phyloP scores from a whole-genome alignment of 2,888 invertebrate species.

The Ichneumoninae sp. region DNA sequence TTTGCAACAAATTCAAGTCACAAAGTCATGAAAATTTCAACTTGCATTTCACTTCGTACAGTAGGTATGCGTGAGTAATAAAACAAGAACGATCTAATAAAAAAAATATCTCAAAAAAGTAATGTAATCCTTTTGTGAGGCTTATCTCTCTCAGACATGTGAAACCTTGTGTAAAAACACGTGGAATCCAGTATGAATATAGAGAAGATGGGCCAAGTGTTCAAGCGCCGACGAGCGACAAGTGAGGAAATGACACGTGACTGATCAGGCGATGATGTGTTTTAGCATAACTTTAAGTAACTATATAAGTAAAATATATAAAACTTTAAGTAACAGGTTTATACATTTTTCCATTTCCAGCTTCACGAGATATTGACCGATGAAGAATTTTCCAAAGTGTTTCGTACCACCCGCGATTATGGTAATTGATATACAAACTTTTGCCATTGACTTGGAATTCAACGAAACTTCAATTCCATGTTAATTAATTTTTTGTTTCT shows the following conservation, averaged over 20 bases:
- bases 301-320: neutral
- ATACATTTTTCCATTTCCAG: neutral
- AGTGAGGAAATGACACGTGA: neutral
- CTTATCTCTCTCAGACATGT: no score
- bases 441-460: neutral
- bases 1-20: neutral
- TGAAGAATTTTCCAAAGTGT: slow-evolving; percentile 16
- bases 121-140: no score
- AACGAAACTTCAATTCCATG: neutral
- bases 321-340: neutral
- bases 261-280: neutral
- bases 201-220: no score
- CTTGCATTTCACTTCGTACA: no score
- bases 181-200: no score
- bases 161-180: no score
- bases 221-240: no score
- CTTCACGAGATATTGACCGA: slow-evolving; percentile 16
- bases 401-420: slow-evolving; percentile 15
- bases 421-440: neutral
- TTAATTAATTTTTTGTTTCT: neutral
- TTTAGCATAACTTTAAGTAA: neutral
- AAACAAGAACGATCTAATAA: no score
- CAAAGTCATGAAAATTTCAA: no score
- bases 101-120: no score
- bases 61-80: no score